phyloP scores from a whole-genome alignment of 2,888 invertebrate genomes.

The Amiota communis region DNA sequence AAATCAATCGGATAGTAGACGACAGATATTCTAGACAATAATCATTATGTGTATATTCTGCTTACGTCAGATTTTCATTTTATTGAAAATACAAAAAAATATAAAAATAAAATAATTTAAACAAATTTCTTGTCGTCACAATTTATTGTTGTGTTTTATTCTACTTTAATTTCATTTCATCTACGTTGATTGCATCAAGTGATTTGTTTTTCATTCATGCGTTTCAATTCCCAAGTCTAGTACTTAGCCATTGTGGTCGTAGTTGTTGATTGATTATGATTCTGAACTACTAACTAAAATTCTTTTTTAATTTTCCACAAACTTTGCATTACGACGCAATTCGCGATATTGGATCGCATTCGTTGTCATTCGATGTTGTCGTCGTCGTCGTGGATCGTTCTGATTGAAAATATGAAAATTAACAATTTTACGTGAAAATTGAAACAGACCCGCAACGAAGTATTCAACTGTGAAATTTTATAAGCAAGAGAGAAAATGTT shows the following conservation, averaged over 20 bases:
- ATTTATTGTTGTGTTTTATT: conserved; percentile 3
- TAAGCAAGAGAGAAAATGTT: too few species aligned
- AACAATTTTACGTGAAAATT: conserved; percentile 1
- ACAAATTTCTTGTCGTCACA: conserved; percentile 7
- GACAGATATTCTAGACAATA: too few species aligned
- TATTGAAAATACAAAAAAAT: neutral
- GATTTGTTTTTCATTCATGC: conserved; percentile 14
- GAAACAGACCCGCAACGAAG: neutral
- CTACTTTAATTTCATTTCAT: neutral
- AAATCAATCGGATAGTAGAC: too few species aligned
- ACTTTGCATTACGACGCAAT: conserved; percentile 2
- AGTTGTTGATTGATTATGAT: neutral
- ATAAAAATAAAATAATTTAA: conserved; percentile 7
- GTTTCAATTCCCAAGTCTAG: neutral
- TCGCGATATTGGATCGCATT: conserved; percentile 13
- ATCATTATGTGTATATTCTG: too few species aligned
- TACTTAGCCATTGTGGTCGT: too few species aligned
- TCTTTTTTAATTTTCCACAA: neutral
- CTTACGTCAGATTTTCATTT: neutral
- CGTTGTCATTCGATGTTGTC: neutral
- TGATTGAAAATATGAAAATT: neutral
- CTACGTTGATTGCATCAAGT: conserved; percentile 5
- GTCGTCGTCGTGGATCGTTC: neutral
- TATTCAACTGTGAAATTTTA: neutral
- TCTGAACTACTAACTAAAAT: neutral